phyloP scores from a whole-genome alignment of 2,888 invertebrate species.

The Aspidiotus rigidus region DNA sequence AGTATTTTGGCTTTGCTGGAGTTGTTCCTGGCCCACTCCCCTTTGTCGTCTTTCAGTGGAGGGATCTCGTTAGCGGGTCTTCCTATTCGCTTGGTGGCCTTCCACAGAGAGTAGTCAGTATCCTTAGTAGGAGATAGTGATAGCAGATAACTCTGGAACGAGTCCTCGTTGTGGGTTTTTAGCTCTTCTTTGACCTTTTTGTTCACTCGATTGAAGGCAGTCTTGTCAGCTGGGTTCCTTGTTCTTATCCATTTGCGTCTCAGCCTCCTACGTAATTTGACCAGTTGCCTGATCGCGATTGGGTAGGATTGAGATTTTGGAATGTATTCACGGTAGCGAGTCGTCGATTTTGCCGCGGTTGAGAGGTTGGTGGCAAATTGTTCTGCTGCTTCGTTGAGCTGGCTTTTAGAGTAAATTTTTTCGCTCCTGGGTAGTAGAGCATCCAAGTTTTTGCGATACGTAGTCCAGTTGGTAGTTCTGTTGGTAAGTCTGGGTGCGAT shows the following conservation, averaged over 20 bases:
- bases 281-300: neutral
- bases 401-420: slow-evolving; percentile 1
- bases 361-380: neutral
- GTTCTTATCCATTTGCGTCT: slow-evolving; percentile 10
- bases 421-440: neutral
- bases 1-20: slow-evolving; percentile 4
- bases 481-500: neutral
- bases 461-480: slow-evolving; percentile 1
- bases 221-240: slow-evolving; percentile 21
- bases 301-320: neutral
- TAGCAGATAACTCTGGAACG: slow-evolving; percentile 1
- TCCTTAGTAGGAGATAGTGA: neutral
- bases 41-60: slow-evolving; percentile 3
- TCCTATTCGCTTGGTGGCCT: slow-evolving; percentile 4
- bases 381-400: neutral
- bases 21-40: neutral
- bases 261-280: slow-evolving; percentile 6
- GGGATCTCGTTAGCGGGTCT: neutral
- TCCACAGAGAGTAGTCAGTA: slow-evolving; percentile 12
- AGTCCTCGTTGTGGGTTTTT: neutral
- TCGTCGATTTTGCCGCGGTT: slow-evolving; percentile 1
- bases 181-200: slow-evolving; percentile 6
- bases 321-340: neutral
- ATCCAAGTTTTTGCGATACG: neutral
- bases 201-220: slow-evolving; percentile 4